Evolutionary conservation across 1,140 invertebrate genomes (phyloP), one percentile per base, ranked within the genome.

Genomic region (Nomia melanderi): DNA sequence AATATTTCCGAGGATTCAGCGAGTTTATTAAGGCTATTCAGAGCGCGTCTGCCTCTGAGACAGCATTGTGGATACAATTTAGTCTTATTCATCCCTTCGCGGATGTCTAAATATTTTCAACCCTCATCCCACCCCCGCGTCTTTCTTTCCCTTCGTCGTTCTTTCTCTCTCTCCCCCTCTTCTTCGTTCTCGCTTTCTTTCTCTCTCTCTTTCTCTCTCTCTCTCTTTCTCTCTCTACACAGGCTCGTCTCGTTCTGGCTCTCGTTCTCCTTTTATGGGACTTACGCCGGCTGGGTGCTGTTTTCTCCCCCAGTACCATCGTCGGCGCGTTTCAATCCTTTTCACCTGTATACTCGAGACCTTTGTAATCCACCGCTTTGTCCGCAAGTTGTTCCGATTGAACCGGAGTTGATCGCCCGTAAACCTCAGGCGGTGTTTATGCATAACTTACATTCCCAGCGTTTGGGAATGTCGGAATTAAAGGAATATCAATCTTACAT

Each of bases 1-100:
- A 91, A 91, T 91, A 92, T 91, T 91, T 92, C 89, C 89, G 89
- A 91, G 89, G 86, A 91, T 91, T 91, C 89, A 91, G 89, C 87
- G 86, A 91, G 91, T 92, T 92, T 92, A 92, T 92, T 91, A 92
- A 92, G 91, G 91, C 90, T 91, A 92, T 92, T 92, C 91, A 92
- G 86, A 88, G 81, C 86, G 81, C 85, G 82, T 90, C 84, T 83
- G 88, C 88, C 85, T 88, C 89, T 89, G 89, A 91, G 91, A 88
- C 88, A 88, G 88, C 89, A 92, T 92, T 92, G 89, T 92, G 88
- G 89, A 90, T 91, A 92, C 91, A 92, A 92, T 92, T 92, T 92
- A 90, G 90, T 88, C 91, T 92, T 89, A 92, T 92, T 92, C 91
- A 92, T 91, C 85, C 88, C 87, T 88, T 85, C 84, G 89, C 82